Base-by-base conservation (phyloP, 2,113 vertebrate species). In the Mohoua ochrocephala region DNA sequence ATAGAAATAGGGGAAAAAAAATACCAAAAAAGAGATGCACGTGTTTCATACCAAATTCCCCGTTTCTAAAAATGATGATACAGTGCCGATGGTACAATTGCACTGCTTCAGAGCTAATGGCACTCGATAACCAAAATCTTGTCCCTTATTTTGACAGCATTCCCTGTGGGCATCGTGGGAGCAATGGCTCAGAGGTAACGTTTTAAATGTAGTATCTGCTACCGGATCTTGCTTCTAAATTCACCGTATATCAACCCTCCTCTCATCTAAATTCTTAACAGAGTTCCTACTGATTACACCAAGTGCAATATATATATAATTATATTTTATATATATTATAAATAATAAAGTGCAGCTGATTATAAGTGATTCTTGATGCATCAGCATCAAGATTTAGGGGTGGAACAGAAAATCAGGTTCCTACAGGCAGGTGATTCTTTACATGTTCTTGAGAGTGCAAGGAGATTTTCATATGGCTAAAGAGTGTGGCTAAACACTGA, bases 221-320 rank as follows among this genome's bases (percentile, higher is more conserved):
- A 4, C 15, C 44, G 21, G 23, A 42, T 44, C 8, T 13, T 79
- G 11, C 39, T 52, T 89, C 70, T 79, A n/a, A 82, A 45, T 80
- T 73, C 18, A 15, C 41, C 31, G 2, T 45, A 10, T 1, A 0
- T n/a, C 2, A 8, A 17, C 6, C 8, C 11, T 65, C 12, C 53
- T 69, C 6, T 76, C 42, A 61, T 31, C 37, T 83, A 45, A 85
- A 61, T 24, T 1, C 3, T 53, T 65, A 85, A 27, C 10, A 26
- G 50, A 9, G 24, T 23, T 89, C 22, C 11, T 21, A n/a, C 24
- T 73, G 82, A 45, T 76, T 93, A 14, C 11, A 49, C 20, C 33
- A 23, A 71, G 13, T 37, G 31, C 12, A 16, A 56, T 27, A 22
- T 6, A 27, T 12, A 19, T 15, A 41, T 47, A 56, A 60, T 53